A percentile compares a stretch with the other conserved stretches of the same genome.
Conservation (phyloP, 2,797 vertebrate genomes). For the Sebastes iracundus region DNA sequence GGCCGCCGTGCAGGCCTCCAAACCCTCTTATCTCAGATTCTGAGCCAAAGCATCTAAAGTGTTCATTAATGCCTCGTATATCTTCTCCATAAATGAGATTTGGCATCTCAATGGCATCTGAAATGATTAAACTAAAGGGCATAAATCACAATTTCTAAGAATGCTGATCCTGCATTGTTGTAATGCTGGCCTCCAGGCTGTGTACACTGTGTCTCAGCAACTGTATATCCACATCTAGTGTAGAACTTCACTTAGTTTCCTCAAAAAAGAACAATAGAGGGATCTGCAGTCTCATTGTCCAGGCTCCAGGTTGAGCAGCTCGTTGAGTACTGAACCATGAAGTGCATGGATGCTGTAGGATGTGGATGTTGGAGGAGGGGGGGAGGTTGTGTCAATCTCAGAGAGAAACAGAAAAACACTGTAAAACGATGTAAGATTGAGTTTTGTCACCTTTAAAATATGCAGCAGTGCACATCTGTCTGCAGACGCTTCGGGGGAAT, state of each 20-base stretch:
- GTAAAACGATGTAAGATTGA: constrained; percentile 23
- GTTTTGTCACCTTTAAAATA: constrained; percentile 64
- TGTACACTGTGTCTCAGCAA: not conserved
- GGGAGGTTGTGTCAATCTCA: not conserved
- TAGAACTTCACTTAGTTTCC: constrained; percentile 2
- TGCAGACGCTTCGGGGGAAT: constrained; percentile 53
- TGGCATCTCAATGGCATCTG: constrained; percentile 12
- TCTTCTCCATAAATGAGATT: constrained; percentile 10
- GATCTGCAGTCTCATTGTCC: not conserved
- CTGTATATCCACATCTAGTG: not conserved
- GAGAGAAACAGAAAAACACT: constrained; percentile 18
- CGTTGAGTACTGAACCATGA: not conserved
- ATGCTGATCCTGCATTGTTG: constrained; percentile 20
- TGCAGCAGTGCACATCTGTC: constrained; percentile 60
- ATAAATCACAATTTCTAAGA: constrained; percentile 28
- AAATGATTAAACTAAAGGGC: constrained; percentile 20
- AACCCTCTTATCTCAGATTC: not conserved
- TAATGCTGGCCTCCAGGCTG: constrained; percentile 7
- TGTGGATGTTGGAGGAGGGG: not conserved
- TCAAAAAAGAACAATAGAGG: constrained; percentile 8
- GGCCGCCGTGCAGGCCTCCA: not conserved
- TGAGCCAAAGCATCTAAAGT: constrained; percentile 19
- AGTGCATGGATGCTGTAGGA: not conserved
- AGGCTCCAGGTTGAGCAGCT: not conserved
- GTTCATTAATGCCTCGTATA: constrained; percentile 15